Conservation (phyloP, 2,888 invertebrate genomes). For the Glaucopsyche alexis region DNA sequence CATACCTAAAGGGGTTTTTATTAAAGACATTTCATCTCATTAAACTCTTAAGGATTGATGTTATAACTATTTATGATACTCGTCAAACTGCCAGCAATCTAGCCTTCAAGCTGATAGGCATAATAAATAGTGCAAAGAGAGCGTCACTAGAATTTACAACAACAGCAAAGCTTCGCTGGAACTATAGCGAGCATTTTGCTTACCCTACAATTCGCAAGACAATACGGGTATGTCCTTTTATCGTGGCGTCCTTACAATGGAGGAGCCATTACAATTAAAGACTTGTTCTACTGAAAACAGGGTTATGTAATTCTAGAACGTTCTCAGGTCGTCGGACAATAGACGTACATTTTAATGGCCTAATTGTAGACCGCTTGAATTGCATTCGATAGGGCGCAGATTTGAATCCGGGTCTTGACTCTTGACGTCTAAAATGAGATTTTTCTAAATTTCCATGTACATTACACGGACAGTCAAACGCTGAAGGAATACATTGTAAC, state of each 20-base stretch:
- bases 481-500: no score
- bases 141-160: neutral
- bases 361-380: neutral
- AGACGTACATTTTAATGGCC: neutral
- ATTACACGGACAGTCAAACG: neutral
- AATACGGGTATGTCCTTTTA: constrained; percentile 22
- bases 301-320: constrained; percentile 17
- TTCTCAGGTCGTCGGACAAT: neutral
- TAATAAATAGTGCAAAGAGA: neutral
- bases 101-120: no score
- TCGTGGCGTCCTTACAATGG: constrained; percentile 17
- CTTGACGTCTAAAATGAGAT: no score
- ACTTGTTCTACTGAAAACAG: constrained; percentile 16
- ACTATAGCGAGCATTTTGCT: constrained; percentile 7
- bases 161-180: neutral
- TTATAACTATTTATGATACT: no score
- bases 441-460: neutral
- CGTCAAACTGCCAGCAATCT: no score
- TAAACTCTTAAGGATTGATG: no score
- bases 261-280: constrained; percentile 22
- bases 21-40: no score
- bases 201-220: constrained; percentile 19
- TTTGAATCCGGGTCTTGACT: no score
- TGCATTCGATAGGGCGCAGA: neutral
- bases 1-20: no score